phyloP scores from a whole-genome alignment of 2,797 vertebrate genomes.

The Falco cherrug region DNA sequence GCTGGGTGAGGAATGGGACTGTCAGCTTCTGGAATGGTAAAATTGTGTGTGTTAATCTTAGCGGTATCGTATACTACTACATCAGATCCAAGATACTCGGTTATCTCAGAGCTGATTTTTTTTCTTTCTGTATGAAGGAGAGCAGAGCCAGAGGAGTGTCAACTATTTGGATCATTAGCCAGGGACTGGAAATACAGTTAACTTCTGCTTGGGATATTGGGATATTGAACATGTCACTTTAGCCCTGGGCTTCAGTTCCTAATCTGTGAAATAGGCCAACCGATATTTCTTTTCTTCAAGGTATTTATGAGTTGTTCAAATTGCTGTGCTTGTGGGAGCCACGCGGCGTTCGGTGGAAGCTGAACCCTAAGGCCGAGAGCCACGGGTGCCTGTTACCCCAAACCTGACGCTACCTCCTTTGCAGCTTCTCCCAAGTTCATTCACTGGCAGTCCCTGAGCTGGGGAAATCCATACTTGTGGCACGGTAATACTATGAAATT shows the following conservation, averaged over 20 bases:
- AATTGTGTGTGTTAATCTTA: background rate
- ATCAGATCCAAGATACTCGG: background rate
- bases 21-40: background rate
- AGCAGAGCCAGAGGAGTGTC: background rate
- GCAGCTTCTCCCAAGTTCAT: background rate
- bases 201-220: background rate
- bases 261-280: background rate
- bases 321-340: background rate
- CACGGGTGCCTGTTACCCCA: background rate
- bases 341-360: background rate
- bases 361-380: accelerated
- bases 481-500: background rate
- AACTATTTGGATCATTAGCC: background rate
- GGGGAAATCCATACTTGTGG: background rate
- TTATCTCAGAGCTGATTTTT: background rate
- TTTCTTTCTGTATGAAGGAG: background rate
- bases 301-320: background rate
- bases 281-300: background rate
- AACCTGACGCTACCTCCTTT: accelerated
- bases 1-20: background rate
- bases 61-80: background rate
- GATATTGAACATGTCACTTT: background rate
- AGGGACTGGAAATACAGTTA: background rate
- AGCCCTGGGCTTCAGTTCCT: background rate
- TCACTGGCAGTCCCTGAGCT: background rate